Evolutionary conservation across 1,140 invertebrate species (phyloP), one percentile per base, ranked within the genome.

Genomic region (Drosophila kohkoa): DNA sequence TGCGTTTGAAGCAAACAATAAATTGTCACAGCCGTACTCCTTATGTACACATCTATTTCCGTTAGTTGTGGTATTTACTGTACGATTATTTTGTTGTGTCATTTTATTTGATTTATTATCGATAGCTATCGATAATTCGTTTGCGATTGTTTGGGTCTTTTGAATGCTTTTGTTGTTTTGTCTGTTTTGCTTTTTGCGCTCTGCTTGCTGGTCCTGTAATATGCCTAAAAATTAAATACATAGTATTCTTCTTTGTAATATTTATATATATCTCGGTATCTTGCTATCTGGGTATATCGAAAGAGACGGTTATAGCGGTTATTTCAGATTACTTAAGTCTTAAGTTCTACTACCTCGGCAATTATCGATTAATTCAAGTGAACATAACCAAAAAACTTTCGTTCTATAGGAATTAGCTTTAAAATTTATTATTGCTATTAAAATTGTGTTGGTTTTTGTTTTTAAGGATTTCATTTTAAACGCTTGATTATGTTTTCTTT

Each of bases 1-100:
- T 80, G 72, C 60, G 46, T 65, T 82, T 77, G 59, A 81, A 78
- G 82, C 82, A 81, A 79, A 81, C 75, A 75, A 74, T 78, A 72
- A 79, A 81, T 81, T 78, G 49, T 85, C 82, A 85, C 82, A 85
- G 82, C 82, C 82, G 82, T 85, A 86, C 82, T 85, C 75, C 70
- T 78, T 75, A 54, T 69, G 11, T 48, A 54, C 49, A 62, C 43
- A 70, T 54, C 15, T 54, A 63, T 60, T 51, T 60, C 48, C 35
- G 8, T 60, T 52, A 52, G 13, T 68, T 68, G 46, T 58, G 54
- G 54, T 52, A 7, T 63, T 49, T 25, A 62, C 35, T 65, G 43
- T 63, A 63, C 16, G 62, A 49, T 51, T 64, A 45, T 70, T 51
- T 71, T 48, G 35, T 38, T 77, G 59, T 57, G 54, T 57, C 54